Evolutionary conservation across 2,113 vertebrate genomes (phyloP).

Genomic region (Ceuthmochares aereus): DNA sequence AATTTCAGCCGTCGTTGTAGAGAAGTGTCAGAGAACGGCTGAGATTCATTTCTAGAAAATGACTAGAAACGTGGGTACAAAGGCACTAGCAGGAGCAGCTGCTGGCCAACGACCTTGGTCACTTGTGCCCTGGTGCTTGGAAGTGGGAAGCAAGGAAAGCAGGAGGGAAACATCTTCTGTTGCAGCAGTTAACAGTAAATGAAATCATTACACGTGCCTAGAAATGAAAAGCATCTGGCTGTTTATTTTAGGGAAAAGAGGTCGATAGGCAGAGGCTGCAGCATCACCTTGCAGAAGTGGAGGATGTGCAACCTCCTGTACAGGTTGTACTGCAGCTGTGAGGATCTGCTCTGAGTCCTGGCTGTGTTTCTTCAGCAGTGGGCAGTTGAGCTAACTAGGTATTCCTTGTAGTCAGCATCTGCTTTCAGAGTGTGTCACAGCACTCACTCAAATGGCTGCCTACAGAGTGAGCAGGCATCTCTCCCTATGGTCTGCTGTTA

Average conservation of each 20-base stretch:
- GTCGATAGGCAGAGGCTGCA: background rate
- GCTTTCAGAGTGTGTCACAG: background rate
- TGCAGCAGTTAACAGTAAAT: background rate
- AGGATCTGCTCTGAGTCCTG: background rate
- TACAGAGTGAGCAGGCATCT: background rate
- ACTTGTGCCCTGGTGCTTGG: background rate
- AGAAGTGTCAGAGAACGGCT: background rate
- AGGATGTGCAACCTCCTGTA: background rate
- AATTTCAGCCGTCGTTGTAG: too few species aligned
- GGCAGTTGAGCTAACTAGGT: too few species aligned
- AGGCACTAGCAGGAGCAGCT: background rate
- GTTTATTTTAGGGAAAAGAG: background rate
- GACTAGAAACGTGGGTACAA: too few species aligned
- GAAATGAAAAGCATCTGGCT: background rate
- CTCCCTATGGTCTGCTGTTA: too few species aligned
- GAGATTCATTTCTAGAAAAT: background rate
- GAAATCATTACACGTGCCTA: background rate
- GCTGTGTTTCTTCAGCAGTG: accelerated
- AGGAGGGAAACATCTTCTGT: background rate
- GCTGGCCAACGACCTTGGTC: background rate
- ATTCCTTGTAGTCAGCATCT: background rate
- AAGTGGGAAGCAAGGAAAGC: background rate
- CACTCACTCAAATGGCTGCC: background rate
- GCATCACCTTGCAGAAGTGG: too few species aligned
- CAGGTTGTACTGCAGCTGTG: background rate